These are phyloP conservation scores for Platynereis dumerilii DNA, from an alignment of 2,888 invertebrate species.

Conservation along the genomic window DNA sequence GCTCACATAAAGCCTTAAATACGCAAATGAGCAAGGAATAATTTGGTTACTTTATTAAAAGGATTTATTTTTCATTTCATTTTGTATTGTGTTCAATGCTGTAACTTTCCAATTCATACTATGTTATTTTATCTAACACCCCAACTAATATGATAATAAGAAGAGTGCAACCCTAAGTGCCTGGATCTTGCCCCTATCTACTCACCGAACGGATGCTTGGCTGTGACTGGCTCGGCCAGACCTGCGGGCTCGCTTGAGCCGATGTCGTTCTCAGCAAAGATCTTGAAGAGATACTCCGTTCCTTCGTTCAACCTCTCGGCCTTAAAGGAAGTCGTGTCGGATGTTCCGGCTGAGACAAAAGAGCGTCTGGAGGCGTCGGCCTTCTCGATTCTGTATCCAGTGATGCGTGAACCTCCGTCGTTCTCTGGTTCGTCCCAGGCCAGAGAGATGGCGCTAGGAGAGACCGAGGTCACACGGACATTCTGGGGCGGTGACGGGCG, in stretches of 20 bases:
- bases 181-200: too few species aligned
- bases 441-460: slow-evolving; percentile 48
- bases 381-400: slow-evolving; percentile 57
- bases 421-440: slow-evolving; percentile 64
- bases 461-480: slow-evolving; percentile 50
- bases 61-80: too few species aligned
- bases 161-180: too few species aligned
- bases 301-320: slow-evolving; percentile 46
- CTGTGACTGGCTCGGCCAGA: slow-evolving; percentile 33
- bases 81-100: too few species aligned
- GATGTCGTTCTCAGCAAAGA: slow-evolving; percentile 69
- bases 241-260: slow-evolving; percentile 62
- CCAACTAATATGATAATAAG: too few species aligned
- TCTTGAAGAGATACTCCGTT: slow-evolving; percentile 68
- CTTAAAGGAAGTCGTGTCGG: slow-evolving; percentile 29
- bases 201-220: slow-evolving; percentile 39
- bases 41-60: too few species aligned
- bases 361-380: slow-evolving; percentile 51
- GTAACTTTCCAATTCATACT: too few species aligned
- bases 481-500: slow-evolving; percentile 57
- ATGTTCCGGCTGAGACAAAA: slow-evolving; percentile 40
- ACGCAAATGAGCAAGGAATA: too few species aligned
- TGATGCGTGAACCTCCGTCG: slow-evolving; percentile 61
- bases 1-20: too few species aligned
- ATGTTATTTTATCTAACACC: too few species aligned